Conservation (phyloP, 1,140 invertebrate genomes). For the Tetragnatha versicolor region DNA sequence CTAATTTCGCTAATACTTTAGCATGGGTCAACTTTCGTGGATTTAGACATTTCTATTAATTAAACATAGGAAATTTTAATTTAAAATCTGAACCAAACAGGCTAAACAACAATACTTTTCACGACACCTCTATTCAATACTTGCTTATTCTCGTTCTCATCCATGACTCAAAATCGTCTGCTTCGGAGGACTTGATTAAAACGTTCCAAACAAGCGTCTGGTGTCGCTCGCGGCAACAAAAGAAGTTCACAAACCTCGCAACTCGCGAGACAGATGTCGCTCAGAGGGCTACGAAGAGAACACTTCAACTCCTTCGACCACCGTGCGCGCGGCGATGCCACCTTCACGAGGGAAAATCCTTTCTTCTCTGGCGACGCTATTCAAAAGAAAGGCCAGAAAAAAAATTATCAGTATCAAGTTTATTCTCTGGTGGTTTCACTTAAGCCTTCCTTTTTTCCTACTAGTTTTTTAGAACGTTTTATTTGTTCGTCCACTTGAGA, state of each 20-base stretch:
- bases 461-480: background rate
- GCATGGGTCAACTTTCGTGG: too few relatives aligned
- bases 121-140: too few relatives aligned
- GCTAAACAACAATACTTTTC: too few relatives aligned
- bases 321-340: background rate
- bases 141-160: too few relatives aligned
- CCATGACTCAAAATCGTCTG: too few relatives aligned
- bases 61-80: too few relatives aligned
- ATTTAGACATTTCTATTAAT: too few relatives aligned
- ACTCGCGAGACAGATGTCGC: constrained; percentile 8
- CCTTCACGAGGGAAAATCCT: background rate
- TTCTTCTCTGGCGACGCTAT: constrained; percentile 2
- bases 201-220: background rate
- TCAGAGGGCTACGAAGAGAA: background rate
- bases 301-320: constrained; percentile 28
- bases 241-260: background rate
- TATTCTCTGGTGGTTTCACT: constrained; percentile 24
- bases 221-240: background rate
- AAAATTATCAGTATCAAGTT: background rate
- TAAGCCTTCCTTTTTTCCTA: background rate
- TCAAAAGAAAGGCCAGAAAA: constrained; percentile 10
- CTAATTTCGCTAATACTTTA: too few relatives aligned
- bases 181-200: background rate
- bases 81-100: too few relatives aligned
- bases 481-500: background rate